These are phyloP conservation scores for Canis aureus DNA, from an alignment of 2,113 vertebrate species.

Conservation along the genomic window DNA sequence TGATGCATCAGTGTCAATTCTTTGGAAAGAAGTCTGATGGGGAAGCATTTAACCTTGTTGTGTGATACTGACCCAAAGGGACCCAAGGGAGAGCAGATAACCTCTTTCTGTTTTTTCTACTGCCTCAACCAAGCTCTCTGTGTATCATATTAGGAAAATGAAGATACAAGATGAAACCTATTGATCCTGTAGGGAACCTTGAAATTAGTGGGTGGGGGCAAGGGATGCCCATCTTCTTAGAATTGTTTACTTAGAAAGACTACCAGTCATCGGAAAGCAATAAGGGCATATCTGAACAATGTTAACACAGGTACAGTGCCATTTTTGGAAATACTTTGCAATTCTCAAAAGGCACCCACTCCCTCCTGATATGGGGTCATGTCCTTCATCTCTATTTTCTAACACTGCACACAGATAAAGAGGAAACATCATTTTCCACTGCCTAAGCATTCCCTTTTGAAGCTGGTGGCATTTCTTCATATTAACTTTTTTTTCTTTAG, in stretches of 20 bases:
- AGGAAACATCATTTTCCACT: constrained; percentile 26
- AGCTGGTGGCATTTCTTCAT: background rate
- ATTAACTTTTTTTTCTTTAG: background rate
- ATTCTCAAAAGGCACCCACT: background rate
- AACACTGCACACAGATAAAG: constrained; percentile 25
- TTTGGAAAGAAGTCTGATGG: background rate
- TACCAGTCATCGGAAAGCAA: background rate
- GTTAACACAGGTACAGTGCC: background rate
- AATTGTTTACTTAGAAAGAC: constrained; percentile 32
- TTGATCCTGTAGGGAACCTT: background rate
- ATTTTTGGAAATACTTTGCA: constrained; percentile 12
- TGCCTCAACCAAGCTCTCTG: background rate
- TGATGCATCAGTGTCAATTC: background rate
- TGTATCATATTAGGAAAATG: constrained; percentile 2
- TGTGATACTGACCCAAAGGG: background rate
- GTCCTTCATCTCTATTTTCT: constrained; percentile 5
- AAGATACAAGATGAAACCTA: constrained; percentile 42
- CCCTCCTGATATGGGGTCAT: background rate
- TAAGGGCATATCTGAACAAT: background rate
- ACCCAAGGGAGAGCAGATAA: background rate
- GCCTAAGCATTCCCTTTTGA: constrained; percentile 5
- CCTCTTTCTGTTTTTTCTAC: constrained; percentile 25
- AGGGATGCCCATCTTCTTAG: constrained; percentile 15
- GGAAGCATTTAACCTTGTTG: background rate
- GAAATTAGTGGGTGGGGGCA: background rate